A percentile compares a stretch with the other conserved stretches of the same genome.
phyloP scores from a whole-genome alignment of 2,888 invertebrate species.

The Plutella xylostella region DNA sequence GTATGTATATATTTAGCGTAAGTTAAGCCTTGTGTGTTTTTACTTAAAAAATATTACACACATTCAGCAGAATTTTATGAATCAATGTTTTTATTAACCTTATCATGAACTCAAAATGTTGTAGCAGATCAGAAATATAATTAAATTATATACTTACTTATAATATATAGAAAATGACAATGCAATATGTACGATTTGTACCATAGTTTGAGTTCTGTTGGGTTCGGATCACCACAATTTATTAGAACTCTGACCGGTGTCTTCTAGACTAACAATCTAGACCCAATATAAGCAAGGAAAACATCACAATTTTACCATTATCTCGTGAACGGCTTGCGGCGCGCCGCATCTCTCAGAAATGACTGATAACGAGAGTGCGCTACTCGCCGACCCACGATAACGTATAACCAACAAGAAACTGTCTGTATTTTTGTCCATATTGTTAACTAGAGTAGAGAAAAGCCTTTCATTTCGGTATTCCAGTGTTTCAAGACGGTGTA shows the following conservation, averaged over 20 bases:
- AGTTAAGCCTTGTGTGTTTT: constrained; percentile 59
- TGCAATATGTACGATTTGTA: too few relatives aligned
- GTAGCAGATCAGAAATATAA: background rate
- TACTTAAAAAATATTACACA: too few relatives aligned
- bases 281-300: too few relatives aligned
- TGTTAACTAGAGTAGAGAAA: constrained; percentile 49
- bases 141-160: too few relatives aligned
- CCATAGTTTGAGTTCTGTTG: too few relatives aligned
- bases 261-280: too few relatives aligned
- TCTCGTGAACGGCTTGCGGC: constrained; percentile 45
- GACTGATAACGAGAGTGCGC: constrained; percentile 60
- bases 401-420: constrained; percentile 34
- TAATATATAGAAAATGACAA: too few relatives aligned
- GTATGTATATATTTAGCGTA: constrained; percentile 66
- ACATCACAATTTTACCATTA: constrained; percentile 68
- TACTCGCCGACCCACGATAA: constrained; percentile 46
- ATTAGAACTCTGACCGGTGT: too few relatives aligned
- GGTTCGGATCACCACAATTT: too few relatives aligned
- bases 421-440: constrained; percentile 60
- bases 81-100: too few relatives aligned
- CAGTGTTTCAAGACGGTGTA: constrained; percentile 50
- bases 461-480: constrained; percentile 50
- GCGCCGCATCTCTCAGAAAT: constrained; percentile 35
- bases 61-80: too few relatives aligned
- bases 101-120: constrained; percentile 12